These are phyloP conservation scores for Peucedramus taeniatus DNA, from an alignment of 2,113 vertebrate genomes.

Conservation along the genomic window DNA sequence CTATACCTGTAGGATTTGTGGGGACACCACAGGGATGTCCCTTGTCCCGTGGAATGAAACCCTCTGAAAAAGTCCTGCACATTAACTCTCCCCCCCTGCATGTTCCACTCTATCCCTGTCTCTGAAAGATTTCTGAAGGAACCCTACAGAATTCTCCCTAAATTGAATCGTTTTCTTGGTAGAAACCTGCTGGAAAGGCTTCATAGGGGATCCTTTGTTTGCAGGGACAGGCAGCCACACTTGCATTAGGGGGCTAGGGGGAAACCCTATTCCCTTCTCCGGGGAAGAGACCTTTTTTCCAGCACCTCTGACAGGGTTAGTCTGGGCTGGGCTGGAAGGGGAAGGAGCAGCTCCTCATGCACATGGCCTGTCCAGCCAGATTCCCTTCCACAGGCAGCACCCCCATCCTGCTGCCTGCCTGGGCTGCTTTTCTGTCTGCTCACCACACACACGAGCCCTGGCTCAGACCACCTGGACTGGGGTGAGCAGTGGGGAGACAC, in stretches of 20 bases:
- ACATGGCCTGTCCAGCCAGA: neutral
- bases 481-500: neutral
- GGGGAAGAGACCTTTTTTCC: neutral
- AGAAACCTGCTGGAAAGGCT: neutral
- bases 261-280: neutral
- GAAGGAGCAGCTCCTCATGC: neutral
- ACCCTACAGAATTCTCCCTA: neutral
- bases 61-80: neutral
- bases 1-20: fast-evolving
- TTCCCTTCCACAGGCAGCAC: neutral
- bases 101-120: neutral
- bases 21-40: neutral
- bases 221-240: neutral
- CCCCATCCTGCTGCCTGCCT: fast-evolving
- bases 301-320: neutral
- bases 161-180: fast-evolving
- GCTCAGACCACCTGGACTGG: neutral
- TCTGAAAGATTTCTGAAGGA: neutral
- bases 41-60: neutral
- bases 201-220: too few relatives aligned
- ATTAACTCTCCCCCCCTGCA: fast-evolving
- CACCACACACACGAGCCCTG: neutral
- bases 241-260: neutral
- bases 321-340: neutral
- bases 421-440: neutral